Conservation (phyloP, 2,888 invertebrate genomes). For the Gonocerus acuteangulatus region DNA sequence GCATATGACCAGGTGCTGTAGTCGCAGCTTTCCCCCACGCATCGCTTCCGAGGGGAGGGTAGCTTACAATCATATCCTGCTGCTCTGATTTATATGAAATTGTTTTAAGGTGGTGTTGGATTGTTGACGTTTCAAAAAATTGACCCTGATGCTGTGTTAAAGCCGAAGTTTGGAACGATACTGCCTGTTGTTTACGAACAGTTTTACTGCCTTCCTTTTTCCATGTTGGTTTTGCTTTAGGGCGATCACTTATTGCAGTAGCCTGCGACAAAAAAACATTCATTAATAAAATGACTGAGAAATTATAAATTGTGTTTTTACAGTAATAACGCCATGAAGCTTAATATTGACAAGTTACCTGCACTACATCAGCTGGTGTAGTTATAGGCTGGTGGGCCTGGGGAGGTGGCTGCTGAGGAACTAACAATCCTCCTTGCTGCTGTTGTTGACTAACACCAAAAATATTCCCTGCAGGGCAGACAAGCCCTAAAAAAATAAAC, state of each 20-base stretch:
- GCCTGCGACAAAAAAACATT: constrained; percentile 45
- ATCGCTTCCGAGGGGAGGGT: constrained; percentile 9
- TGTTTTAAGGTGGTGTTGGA: constrained; percentile 29
- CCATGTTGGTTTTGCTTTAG: constrained; percentile 71
- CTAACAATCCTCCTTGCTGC: constrained; percentile 15
- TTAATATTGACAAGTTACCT: constrained; percentile 41
- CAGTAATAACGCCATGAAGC: neutral
- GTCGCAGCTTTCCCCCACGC: constrained; percentile 9
- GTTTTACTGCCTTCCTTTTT: constrained; percentile 68
- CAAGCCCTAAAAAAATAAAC: constrained; percentile 8
- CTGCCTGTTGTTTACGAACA: constrained; percentile 50
- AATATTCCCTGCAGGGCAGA: constrained; percentile 2
- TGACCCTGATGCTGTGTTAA: constrained; percentile 39
- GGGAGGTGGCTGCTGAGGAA: constrained; percentile 30
- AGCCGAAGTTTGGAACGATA: constrained; percentile 30
- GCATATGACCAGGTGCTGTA: neutral
- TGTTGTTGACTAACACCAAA: constrained; percentile 10
- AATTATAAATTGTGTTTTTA: too few relatives aligned
- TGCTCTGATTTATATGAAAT: constrained; percentile 27
- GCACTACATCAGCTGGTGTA: constrained; percentile 51
- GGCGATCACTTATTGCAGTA: constrained; percentile 73
- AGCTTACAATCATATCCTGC: constrained; percentile 15
- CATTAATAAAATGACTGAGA: neutral
- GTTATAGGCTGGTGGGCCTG: constrained; percentile 44
- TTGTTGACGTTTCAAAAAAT: constrained; percentile 30